Conservation (phyloP, 1,140 invertebrate species). For the Choristoneura fumiferana region DNA sequence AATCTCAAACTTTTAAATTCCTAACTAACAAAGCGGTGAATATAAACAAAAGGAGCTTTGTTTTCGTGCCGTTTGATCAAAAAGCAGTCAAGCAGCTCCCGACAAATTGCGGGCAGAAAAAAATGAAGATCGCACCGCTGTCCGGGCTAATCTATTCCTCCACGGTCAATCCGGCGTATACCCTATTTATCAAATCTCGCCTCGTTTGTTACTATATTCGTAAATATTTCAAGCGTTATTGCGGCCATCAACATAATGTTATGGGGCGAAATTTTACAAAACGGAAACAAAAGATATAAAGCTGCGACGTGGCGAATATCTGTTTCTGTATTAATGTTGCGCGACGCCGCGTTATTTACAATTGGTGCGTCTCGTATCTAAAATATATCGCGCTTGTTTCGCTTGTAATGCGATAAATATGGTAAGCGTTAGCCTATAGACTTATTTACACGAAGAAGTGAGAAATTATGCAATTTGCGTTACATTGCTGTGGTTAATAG, state of each 20-base stretch:
- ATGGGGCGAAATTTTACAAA: conserved; percentile 74
- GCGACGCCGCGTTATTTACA: conserved; percentile 46
- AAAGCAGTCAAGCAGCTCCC: conserved; percentile 12
- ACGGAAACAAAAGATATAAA: conserved; percentile 74
- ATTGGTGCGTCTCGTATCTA: conserved; percentile 26
- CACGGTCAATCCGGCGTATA: conserved; percentile 63
- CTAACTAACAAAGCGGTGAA: conserved; percentile 5
- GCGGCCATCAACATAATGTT: conserved; percentile 75
- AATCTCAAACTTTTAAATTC: too few species aligned
- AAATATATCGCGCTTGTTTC: conserved; percentile 25
- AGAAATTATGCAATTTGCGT: too few species aligned
- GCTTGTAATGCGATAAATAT: conserved; percentile 20
- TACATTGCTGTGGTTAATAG: too few species aligned
- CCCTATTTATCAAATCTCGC: conserved; percentile 62
- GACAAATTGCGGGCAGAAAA: conserved; percentile 42
- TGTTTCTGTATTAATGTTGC: conserved; percentile 58
- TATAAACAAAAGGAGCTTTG: conserved; percentile 9
- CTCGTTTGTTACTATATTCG: conserved; percentile 72
- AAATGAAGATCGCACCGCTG: conserved; percentile 38
- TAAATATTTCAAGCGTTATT: conserved; percentile 76
- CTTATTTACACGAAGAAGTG: too few species aligned
- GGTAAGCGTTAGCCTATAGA: conserved; percentile 1
- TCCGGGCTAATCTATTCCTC: conserved; percentile 47
- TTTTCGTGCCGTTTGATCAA: conserved; percentile 17
- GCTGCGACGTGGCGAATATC: conserved; percentile 52